A percentile compares a stretch with the other conserved stretches of the same genome.
Evolutionary conservation across 2,888 invertebrate species (phyloP).

Genomic region (Lissonota sp.): DNA sequence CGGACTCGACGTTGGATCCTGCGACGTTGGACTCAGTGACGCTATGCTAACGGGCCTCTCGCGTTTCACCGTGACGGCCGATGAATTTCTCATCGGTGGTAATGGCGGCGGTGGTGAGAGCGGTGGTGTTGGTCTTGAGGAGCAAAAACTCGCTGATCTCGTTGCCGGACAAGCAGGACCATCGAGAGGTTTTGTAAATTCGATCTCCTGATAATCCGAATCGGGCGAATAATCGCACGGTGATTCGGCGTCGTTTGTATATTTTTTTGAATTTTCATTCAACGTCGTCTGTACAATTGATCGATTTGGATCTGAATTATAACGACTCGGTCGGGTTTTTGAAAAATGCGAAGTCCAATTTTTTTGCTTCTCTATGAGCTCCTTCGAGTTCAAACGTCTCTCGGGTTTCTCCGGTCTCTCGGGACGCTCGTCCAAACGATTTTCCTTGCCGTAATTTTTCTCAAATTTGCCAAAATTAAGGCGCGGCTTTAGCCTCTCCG

Average conservation of each 20-base stretch:
- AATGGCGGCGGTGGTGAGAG: conserved; percentile 84
- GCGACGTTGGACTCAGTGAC: conserved; percentile 68
- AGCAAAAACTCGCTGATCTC: conserved; percentile 87
- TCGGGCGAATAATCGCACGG: conserved; percentile 62
- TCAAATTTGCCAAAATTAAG: conserved; percentile 74
- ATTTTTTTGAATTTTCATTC: conserved; percentile 77
- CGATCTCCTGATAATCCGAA: conserved; percentile 68
- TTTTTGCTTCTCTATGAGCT: conserved; percentile 94
- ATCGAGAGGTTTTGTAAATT: conserved; percentile 66
- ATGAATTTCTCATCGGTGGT: conserved; percentile 78
- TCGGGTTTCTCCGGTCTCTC: conserved; percentile 94
- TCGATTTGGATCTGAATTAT: conserved; percentile 88
- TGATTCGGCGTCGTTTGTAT: conserved; percentile 65
- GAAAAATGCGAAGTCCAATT: conserved; percentile 97
- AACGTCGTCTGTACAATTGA: conserved; percentile 84
- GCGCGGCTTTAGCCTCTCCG: conserved; percentile 84
- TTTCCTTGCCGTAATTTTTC: conserved; percentile 78
- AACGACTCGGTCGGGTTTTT: conserved; percentile 88
- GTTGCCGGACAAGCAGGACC: conserved; percentile 77
- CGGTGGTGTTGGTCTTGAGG: conserved; percentile 83
- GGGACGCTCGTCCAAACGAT: conserved; percentile 84
- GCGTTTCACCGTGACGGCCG: conserved; percentile 72
- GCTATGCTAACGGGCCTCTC: conserved; percentile 79
- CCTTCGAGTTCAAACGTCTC: conserved; percentile 92
- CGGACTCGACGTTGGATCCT: conserved; percentile 74